Percentiles rank a stretch among this genome's conserved stretches.
Evolutionary conservation across 2,888 invertebrate species (phyloP).

Genomic region (Agrochola litura): DNA sequence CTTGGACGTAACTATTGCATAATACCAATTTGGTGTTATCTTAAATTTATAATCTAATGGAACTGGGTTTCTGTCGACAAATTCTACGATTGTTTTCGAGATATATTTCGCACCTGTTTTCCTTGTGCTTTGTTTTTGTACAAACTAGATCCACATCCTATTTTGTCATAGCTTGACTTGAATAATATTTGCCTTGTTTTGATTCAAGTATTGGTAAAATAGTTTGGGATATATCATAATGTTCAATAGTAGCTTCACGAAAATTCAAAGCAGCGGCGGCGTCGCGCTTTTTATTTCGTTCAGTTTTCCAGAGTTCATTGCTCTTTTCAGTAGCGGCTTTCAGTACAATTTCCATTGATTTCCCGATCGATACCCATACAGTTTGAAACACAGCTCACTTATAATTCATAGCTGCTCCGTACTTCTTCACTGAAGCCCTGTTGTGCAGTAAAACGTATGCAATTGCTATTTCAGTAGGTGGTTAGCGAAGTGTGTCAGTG

Average conservation of each 20-base stretch:
- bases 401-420: constrained; percentile 46
- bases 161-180: constrained; percentile 14
- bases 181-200: constrained; percentile 29
- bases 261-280: neutral
- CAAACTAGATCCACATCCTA: constrained; percentile 48
- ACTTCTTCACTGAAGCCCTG: constrained; percentile 54
- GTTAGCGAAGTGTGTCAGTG: constrained; percentile 83
- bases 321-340: constrained; percentile 6
- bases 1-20: constrained; percentile 46
- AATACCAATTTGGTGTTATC: constrained; percentile 54
- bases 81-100: constrained; percentile 50
- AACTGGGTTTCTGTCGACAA: constrained; percentile 45
- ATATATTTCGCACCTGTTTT: constrained; percentile 55
- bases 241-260: neutral
- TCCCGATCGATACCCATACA: constrained; percentile 37
- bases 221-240: constrained; percentile 1
- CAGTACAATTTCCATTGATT: constrained; percentile 28
- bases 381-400: constrained; percentile 36
- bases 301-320: constrained; percentile 43
- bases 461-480: constrained; percentile 83
- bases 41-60: constrained; percentile 44
- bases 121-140: constrained; percentile 50
- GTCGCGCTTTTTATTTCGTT: constrained; percentile 12
- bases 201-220: constrained; percentile 20
- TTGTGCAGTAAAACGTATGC: constrained; percentile 72